Evolutionary conservation across 2,113 vertebrate genomes (phyloP).

Genomic region (Haemorhous mexicanus): DNA sequence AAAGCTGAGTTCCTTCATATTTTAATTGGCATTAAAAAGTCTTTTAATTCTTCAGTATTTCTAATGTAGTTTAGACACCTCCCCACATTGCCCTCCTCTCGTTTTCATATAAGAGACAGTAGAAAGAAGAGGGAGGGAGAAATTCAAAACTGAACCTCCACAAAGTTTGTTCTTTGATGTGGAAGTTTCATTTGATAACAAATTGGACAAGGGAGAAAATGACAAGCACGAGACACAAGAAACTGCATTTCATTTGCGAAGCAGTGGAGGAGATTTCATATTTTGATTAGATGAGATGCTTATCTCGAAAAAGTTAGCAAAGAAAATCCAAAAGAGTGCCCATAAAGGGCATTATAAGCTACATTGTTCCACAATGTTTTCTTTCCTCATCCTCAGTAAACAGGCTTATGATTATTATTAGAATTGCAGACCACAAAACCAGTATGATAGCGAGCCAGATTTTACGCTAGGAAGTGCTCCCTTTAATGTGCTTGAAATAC

Average conservation of each 20-base stretch:
- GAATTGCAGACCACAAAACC: not conserved
- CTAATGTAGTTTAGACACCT: not conserved
- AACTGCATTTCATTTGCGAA: not conserved
- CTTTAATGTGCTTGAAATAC: conserved; percentile 15
- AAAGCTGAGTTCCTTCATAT: not conserved
- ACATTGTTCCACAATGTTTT: not conserved
- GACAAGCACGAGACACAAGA: not conserved
- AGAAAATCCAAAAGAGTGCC: not conserved
- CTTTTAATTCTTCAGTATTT: not conserved
- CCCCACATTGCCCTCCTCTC: not conserved
- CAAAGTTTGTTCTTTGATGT: not conserved
- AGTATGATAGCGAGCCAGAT: not conserved
- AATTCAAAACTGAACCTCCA: not conserved
- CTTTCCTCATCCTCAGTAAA: not conserved
- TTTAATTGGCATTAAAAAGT: not conserved
- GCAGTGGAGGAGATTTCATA: not conserved
- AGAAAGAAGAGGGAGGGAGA: not conserved
- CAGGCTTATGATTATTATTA: not conserved
- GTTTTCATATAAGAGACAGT: not conserved
- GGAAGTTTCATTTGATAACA: not conserved
- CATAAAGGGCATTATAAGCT: not conserved
- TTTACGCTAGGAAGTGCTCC: not conserved
- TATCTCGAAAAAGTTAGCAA: not conserved
- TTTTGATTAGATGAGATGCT: not conserved
- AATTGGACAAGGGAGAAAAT: not conserved